Evolutionary conservation across 2,113 vertebrate species (phyloP).

Genomic region (Paramisgurnus dabryanus): DNA sequence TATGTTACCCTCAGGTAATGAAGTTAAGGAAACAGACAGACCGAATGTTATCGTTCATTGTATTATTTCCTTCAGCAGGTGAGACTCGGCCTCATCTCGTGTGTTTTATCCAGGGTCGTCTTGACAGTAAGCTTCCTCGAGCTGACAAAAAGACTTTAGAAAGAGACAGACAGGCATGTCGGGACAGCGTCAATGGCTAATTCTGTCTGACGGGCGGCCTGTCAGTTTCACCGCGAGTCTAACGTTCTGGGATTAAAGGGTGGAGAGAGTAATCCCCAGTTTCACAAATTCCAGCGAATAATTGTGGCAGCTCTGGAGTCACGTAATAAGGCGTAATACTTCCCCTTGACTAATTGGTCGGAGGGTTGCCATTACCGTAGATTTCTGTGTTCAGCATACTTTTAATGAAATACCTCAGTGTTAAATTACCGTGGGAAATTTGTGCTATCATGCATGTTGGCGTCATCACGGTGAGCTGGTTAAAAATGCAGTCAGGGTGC

Average conservation of each 20-base stretch:
- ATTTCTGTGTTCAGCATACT: neutral
- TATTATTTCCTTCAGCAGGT: constrained; percentile 17
- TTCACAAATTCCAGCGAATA: constrained; percentile 41
- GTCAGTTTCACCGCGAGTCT: constrained; percentile 25
- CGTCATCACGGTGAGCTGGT: constrained; percentile 35
- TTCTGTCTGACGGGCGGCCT: constrained; percentile 49
- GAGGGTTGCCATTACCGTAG: neutral
- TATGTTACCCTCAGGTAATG: constrained; percentile 13
- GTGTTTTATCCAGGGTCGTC: constrained; percentile 11
- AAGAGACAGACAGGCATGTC: constrained; percentile 39
- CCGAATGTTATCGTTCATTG: constrained; percentile 33
- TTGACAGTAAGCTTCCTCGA: neutral
- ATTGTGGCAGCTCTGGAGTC: neutral
- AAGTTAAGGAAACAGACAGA: constrained; percentile 31
- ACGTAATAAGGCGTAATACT: constrained; percentile 1
- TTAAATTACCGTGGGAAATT: constrained; percentile 25
- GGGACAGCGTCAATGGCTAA: constrained; percentile 9
- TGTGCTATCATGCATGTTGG: constrained; percentile 8
- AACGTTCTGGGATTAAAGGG: constrained; percentile 28
- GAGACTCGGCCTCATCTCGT: neutral
- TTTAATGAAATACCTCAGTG: constrained; percentile 31
- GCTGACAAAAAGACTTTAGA: constrained; percentile 11
- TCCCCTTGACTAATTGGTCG: constrained; percentile 28
- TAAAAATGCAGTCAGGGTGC: constrained; percentile 33
- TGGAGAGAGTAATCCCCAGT: constrained; percentile 34